These are phyloP conservation scores for Lepidochrysops patricia DNA, from an alignment of 2,888 invertebrate species.

Conservation along the genomic window DNA sequence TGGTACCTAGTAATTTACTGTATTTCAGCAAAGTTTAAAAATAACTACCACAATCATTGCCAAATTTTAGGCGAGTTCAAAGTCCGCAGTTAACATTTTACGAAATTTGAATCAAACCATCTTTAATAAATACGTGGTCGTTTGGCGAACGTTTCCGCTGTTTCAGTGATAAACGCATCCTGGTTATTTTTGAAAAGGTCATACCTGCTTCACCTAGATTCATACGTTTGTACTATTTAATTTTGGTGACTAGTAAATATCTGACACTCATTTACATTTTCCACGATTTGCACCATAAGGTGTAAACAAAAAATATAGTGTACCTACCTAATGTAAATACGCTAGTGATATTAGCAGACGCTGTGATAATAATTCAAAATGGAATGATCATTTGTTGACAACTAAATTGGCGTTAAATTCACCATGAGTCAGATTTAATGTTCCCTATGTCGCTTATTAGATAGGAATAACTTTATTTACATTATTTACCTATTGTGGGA, in stretches of 20 bases:
- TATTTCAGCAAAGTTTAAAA: neutral
- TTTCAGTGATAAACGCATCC: slow-evolving; percentile 2
- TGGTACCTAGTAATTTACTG: neutral
- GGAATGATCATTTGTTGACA: neutral
- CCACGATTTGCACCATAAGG: no score
- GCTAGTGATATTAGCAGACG: neutral
- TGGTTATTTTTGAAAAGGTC: slow-evolving; percentile 11
- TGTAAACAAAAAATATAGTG: no score
- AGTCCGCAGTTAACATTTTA: slow-evolving; percentile 5
- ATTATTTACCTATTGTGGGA: slow-evolving; percentile 40
- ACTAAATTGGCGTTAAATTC: slow-evolving; percentile 4
- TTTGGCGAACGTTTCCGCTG: slow-evolving; percentile 11
- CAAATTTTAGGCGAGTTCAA: neutral
- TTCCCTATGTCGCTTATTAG: slow-evolving; percentile 14
- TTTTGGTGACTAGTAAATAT: neutral
- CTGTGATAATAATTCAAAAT: neutral
- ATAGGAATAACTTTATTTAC: slow-evolving; percentile 29
- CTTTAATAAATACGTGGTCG: slow-evolving; percentile 1
- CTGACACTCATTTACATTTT: no score
- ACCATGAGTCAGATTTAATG: slow-evolving; percentile 9
- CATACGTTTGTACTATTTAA: neutral
- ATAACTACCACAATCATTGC: neutral
- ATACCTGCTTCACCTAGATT: slow-evolving; percentile 4
- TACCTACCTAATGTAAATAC: neutral
- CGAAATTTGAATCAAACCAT: slow-evolving; percentile 3